Conservation (phyloP, 2,797 vertebrate species). For the Galagoides demidoff region DNA sequence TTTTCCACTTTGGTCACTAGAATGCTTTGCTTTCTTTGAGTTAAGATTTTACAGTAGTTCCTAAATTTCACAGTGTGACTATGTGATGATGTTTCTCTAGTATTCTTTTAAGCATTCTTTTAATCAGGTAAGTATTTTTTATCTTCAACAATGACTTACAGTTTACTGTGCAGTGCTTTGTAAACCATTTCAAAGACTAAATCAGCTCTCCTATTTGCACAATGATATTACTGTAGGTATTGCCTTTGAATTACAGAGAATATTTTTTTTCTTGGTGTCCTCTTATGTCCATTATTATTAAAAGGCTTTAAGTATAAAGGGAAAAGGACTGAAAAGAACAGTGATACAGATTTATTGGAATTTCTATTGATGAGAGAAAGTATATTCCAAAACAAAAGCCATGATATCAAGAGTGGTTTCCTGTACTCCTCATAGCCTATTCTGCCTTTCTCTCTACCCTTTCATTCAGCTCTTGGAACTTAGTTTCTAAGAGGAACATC, state of each 20-base stretch:
- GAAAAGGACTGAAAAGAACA: neutral
- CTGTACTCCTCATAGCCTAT: neutral
- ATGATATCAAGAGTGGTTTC: neutral
- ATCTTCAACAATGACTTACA: neutral
- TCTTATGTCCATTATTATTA: neutral
- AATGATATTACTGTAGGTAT: neutral
- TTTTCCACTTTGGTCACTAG: neutral
- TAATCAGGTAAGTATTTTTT: neutral
- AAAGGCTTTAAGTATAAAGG: neutral
- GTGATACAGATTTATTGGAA: neutral
- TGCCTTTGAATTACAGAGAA: neutral
- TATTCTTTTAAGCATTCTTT: neutral
- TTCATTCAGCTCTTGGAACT: neutral
- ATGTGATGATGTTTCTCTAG: neutral
- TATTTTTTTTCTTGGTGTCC: neutral
- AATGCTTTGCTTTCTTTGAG: neutral
- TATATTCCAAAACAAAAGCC: neutral
- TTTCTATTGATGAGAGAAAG: neutral
- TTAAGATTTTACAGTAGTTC: neutral
- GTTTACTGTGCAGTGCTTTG: neutral
- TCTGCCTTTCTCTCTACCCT: neutral
- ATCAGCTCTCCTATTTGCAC: neutral
- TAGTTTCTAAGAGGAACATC: neutral
- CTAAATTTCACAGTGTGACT: neutral
- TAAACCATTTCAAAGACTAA: neutral